Evolutionary conservation across 2,888 invertebrate genomes (phyloP).

Genomic region (Phyllotreta striolata): DNA sequence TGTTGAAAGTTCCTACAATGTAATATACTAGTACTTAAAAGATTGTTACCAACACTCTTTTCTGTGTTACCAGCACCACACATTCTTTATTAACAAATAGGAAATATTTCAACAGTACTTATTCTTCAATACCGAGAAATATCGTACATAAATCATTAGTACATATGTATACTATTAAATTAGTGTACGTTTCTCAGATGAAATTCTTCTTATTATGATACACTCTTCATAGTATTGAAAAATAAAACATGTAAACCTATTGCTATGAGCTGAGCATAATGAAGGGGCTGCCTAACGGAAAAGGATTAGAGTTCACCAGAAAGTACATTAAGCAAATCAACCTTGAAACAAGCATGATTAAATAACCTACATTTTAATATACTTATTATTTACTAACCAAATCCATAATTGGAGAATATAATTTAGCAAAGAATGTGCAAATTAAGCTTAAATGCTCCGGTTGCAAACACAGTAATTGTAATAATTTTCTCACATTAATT

Average conservation of each 20-base stretch:
- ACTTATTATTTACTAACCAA: neutral
- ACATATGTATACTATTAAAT: no score
- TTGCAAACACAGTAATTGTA: conserved; percentile 66
- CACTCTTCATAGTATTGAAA: no score
- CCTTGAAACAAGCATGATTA: neutral
- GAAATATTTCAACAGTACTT: no score
- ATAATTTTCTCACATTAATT: conserved; percentile 68
- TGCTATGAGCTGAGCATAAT: conserved; percentile 71
- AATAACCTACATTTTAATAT: neutral
- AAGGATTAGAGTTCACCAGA: neutral
- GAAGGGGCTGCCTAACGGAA: conserved; percentile 72
- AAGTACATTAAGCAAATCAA: neutral
- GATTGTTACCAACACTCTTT: no score
- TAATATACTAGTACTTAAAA: no score
- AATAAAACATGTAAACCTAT: conserved; percentile 51
- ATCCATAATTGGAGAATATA: neutral
- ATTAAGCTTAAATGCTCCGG: neutral
- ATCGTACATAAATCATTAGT: no score
- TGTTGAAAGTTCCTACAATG: conserved; percentile 57
- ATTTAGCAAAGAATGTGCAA: neutral
- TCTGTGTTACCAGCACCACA: no score
- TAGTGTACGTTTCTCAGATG: no score
- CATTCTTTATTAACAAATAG: no score
- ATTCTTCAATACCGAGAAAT: no score
- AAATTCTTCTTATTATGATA: no score